Percentiles rank a stretch among this genome's conserved stretches.
These are phyloP conservation scores for Drosophila lacicola DNA, from an alignment of 2,888 invertebrate species.

Conservation along the genomic window DNA sequence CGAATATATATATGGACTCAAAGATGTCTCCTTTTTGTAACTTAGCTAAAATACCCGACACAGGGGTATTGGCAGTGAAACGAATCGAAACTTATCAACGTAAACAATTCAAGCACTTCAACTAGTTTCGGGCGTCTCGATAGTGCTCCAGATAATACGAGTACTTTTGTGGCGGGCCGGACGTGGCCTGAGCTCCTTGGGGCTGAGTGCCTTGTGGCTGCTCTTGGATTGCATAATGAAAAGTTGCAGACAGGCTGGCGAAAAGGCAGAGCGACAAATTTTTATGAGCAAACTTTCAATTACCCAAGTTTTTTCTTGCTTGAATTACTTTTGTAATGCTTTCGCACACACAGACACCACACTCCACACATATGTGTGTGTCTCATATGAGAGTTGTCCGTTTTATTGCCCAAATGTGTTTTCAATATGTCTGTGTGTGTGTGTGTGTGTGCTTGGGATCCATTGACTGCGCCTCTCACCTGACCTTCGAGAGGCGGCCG, in stretches of 20 bases:
- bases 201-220: conserved; percentile 30
- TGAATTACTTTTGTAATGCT: conserved; percentile 78
- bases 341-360: conserved; percentile 15
- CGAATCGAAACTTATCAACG: conserved; percentile 68
- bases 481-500: conserved; percentile 35
- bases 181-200: neutral
- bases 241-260: conserved; percentile 40
- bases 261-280: conserved; percentile 70
- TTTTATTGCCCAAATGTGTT: conserved; percentile 28
- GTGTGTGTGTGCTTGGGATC: neutral
- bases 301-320: conserved; percentile 78
- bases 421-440: conserved; percentile 16
- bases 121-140: conserved; percentile 74
- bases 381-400: conserved; percentile 13
- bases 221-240: conserved; percentile 57
- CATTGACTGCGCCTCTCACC: conserved; percentile 33
- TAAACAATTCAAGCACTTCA: conserved; percentile 77
- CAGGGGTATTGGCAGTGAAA: neutral
- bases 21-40: too few species aligned
- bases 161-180: conserved; percentile 8
- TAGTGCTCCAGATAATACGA: conserved; percentile 68
- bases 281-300: conserved; percentile 80
- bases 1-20: too few species aligned
- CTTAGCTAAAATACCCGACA: too few species aligned
- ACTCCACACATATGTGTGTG: neutral